Evolutionary conservation across 2,888 invertebrate species (phyloP).

Genomic region (Pimpla rufipes): DNA sequence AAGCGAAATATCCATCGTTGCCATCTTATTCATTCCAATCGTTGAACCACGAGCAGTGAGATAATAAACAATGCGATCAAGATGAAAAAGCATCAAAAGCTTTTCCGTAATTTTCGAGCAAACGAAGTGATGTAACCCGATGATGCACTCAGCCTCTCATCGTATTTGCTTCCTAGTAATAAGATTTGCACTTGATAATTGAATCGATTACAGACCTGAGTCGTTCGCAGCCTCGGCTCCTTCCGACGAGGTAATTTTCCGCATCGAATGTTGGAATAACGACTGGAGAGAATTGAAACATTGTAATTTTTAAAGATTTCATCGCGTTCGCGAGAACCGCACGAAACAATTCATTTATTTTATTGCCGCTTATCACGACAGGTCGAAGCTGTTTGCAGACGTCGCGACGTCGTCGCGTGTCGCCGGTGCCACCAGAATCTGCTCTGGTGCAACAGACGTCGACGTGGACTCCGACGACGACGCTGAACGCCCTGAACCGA

Average conservation of each 20-base stretch:
- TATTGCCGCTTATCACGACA: slow-evolving; percentile 33
- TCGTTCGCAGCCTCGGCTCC: neutral
- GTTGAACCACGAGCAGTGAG: too few relatives aligned
- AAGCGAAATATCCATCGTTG: too few relatives aligned
- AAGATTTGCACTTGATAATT: slow-evolving; percentile 41
- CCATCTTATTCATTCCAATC: too few relatives aligned
- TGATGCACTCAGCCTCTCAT: neutral
- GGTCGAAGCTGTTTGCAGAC: slow-evolving; percentile 14
- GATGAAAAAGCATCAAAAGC: too few relatives aligned
- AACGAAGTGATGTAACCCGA: too few relatives aligned
- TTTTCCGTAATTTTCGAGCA: too few relatives aligned
- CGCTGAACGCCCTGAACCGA: slow-evolving; percentile 50
- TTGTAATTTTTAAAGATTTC: neutral
- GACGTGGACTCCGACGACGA: slow-evolving; percentile 46
- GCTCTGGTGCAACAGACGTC: neutral
- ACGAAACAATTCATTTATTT: neutral
- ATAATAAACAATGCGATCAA: too few relatives aligned
- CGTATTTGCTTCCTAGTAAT: slow-evolving; percentile 37
- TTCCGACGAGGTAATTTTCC: neutral
- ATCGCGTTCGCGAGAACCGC: neutral
- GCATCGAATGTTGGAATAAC: neutral
- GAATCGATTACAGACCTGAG: slow-evolving; percentile 8
- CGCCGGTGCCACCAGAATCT: slow-evolving; percentile 4
- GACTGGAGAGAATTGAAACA: neutral
- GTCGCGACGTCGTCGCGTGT: slow-evolving; percentile 44